These are phyloP conservation scores for Rutilus rutilus DNA, from an alignment of 2,113 vertebrate genomes.

Conservation along the genomic window DNA sequence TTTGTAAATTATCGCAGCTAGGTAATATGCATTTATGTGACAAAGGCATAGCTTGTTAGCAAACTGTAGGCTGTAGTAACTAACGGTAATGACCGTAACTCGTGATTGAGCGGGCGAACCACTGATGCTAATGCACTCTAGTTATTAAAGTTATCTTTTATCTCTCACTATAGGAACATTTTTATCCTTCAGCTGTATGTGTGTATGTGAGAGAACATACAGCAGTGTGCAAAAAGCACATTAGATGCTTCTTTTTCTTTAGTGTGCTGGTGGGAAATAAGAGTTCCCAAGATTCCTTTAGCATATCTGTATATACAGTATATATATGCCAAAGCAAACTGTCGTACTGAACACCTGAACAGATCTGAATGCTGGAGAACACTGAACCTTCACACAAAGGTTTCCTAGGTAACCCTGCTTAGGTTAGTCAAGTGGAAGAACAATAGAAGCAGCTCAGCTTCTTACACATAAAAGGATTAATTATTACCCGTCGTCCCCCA, in stretches of 20 bases:
- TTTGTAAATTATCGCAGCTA: too few species aligned
- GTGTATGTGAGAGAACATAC: background rate
- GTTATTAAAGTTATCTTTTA: too few species aligned
- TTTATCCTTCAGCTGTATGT: background rate
- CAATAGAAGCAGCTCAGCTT: conserved; percentile 39
- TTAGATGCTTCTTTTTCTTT: background rate
- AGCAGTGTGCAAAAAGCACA: background rate
- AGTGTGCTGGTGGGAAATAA: background rate
- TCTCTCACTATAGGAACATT: background rate
- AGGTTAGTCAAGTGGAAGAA: conserved; percentile 49
- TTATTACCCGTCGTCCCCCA: conserved; percentile 32
- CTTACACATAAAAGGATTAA: conserved; percentile 53
- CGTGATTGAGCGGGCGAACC: too few species aligned
- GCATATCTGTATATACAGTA: background rate
- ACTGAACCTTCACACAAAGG: conserved; percentile 41
- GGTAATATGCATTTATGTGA: too few species aligned
- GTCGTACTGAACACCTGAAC: background rate
- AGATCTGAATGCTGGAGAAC: conserved; percentile 7
- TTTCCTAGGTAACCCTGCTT: conserved; percentile 60
- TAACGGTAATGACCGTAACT: too few species aligned
- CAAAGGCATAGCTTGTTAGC: too few species aligned
- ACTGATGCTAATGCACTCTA: too few species aligned
- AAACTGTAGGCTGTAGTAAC: too few species aligned
- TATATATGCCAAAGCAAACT: background rate
- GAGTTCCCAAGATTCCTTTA: background rate